Conservation (phyloP, 2,797 vertebrate genomes). For the Alauda arvensis region DNA sequence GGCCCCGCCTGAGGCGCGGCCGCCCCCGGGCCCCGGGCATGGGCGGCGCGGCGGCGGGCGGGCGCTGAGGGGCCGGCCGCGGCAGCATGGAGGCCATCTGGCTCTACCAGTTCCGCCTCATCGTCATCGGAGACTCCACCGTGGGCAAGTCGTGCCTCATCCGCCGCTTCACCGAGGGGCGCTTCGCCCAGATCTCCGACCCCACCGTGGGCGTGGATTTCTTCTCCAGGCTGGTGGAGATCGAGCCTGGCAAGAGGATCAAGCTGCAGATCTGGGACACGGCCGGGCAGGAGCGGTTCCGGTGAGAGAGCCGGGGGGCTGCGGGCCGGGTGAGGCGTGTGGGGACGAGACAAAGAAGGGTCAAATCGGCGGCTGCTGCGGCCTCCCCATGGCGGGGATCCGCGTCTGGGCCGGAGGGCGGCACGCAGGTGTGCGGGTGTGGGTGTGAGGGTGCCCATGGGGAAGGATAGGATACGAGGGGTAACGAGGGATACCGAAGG, state of each 20-base stretch:
- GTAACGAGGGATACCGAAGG: too few relatives aligned
- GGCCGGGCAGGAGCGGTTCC: constrained; percentile 83
- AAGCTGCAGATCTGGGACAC: constrained; percentile 94
- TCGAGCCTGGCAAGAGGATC: constrained; percentile 91
- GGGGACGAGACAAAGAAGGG: background rate
- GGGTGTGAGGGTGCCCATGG: background rate
- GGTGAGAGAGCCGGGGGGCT: constrained; percentile 54
- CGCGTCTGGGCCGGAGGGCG: background rate
- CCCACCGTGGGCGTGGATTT: constrained; percentile 96
- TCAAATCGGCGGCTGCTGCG: background rate
- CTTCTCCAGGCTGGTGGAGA: constrained; percentile 93
- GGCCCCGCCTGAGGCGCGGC: too few relatives aligned
- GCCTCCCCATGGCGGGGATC: background rate
- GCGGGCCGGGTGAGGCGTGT: background rate
- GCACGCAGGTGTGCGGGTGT: background rate
- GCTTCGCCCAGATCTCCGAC: constrained; percentile 92
- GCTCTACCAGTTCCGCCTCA: constrained; percentile 94
- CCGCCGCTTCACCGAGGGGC: constrained; percentile 92
- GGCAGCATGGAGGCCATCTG: constrained; percentile 91
- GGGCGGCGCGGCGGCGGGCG: constrained; percentile 1
- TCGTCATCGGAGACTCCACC: constrained; percentile 94
- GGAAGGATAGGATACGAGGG: too few relatives aligned
- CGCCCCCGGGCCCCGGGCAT: background rate
- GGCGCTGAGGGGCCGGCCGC: background rate
- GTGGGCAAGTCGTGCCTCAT: constrained; percentile 95